Base-by-base conservation (phyloP, 1,140 invertebrate genomes). In the Tetramorium simillimum region DNA sequence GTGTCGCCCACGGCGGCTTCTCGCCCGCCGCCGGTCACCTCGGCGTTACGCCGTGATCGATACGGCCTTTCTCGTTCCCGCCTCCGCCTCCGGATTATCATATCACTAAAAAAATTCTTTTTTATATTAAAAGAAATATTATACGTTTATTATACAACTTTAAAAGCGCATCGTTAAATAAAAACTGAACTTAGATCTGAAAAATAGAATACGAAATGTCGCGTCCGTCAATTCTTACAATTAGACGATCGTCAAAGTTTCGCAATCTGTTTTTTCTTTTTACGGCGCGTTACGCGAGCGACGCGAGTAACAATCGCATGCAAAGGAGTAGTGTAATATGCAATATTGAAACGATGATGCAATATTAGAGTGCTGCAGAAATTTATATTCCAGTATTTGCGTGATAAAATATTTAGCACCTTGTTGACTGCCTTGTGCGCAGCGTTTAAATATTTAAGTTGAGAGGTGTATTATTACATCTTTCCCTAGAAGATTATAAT, bases 11-110 rank as follows among this genome's bases (percentile, higher is more conserved):
- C 63, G 63, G 62, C 76, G 60, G 28, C 28, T 69, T 70, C 70
- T 43, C 69, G 69, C 53, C 49, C 18, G 46, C 67, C 49, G 56
- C 49, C 18, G 49, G n/a, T 18, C 43, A 43, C 16, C 43, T 21
- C 43, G 67, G n/a, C 46, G 65, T 70, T 56, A 53, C 82, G 3
- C 56, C 21, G 21, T 73, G 60, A 87, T 85, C 81, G 86, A 87
- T 87, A 75, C 28, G 43, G 4, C 33, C 33, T 33, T 33, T 33
- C 33, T 33, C 33, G 33, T 33, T 33, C 33, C 33, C 4, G 33
- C 3, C 33, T 33, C 3, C 33, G 33, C 33, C 33, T 33, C 33
- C 33, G 33, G 33, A 33, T 33, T 4, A 33, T 33, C 33, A 4
- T 33, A 33, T 33, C 33, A 33, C 4, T 4, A 33, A 33, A 33